Conservation (phyloP, 2,797 vertebrate species). For the Gymnoscopelus microlampas region DNA sequence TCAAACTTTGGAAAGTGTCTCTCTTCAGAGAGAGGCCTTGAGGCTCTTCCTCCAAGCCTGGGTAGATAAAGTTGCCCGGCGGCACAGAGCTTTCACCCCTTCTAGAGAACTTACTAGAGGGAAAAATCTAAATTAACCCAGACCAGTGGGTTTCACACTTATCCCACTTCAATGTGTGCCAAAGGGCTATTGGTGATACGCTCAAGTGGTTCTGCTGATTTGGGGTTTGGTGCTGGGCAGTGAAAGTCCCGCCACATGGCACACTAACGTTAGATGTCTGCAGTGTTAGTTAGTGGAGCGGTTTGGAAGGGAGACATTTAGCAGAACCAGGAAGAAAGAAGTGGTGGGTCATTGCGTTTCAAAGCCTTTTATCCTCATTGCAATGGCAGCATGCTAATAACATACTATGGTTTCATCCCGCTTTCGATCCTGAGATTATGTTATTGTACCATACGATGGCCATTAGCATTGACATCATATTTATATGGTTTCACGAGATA, state of each 20-base stretch:
- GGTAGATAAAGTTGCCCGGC: slow-evolving; percentile 21
- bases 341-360: neutral
- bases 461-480: slow-evolving; percentile 11
- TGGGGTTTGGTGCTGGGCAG: slow-evolving; percentile 40
- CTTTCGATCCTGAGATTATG: too few relatives aligned
- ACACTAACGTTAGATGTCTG: slow-evolving; percentile 48
- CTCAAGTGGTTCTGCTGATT: slow-evolving; percentile 5
- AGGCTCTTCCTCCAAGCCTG: slow-evolving; percentile 11
- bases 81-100: slow-evolving; percentile 30
- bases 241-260: slow-evolving; percentile 33
- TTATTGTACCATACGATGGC: too few relatives aligned
- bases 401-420: neutral
- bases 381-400: neutral
- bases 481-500: slow-evolving; percentile 6
- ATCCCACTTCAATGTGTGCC: slow-evolving; percentile 22
- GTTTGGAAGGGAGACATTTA: too few relatives aligned
- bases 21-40: slow-evolving; percentile 17
- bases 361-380: neutral
- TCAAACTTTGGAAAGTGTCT: slow-evolving; percentile 23
- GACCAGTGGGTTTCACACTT: slow-evolving; percentile 21
- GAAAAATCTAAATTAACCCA: slow-evolving; percentile 31
- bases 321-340: neutral
- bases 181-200: slow-evolving; percentile 38
- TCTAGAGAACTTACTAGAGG: slow-evolving; percentile 15
- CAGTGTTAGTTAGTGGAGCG: neutral